Evolutionary conservation across 1,140 invertebrate species (phyloP), one percentile per base, ranked within the genome.

Genomic region (Zophobas atratus): DNA sequence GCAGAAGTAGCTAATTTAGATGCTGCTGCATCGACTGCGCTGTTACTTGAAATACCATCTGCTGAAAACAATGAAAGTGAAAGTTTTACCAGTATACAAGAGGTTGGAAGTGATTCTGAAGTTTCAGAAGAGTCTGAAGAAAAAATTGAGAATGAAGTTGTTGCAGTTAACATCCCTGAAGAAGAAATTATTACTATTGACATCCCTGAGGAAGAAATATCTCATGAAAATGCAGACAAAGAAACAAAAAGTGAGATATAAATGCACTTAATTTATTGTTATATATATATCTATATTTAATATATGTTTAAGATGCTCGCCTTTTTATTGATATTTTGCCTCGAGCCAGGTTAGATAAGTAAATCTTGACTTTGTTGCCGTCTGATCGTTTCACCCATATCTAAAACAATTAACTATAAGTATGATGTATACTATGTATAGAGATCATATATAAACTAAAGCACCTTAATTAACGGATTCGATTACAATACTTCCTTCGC

Each of bases 371-470:
- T 89, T 97, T 96, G 72, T 88, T 90, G 70, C 92, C 92, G 82
- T 97, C 94, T 20, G 92, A 90, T 87, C 96, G 96, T 83, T 97
- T 95, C 1, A 99, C 94, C 92, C 93, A 97, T 83, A 98, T 93
- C 96, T 97, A 87, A 32, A 91, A 91, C 81, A 79, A 84, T 60
- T 51, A 48, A 67, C 67, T 77, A 77, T 70, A 70, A 63, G 34
- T 80, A 8, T 48, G 75, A 55, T 20, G 41, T 75, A 32, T 43
- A 75, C 56, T 35, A 3, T 6, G 1, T 75, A 39, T 80, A 80
- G 67, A 55, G 53, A 75, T 75, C 32, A n/a, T 43, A 77, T 6
- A 8, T 20, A 20, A 20, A 20, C 20, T 20, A 20, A 20, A 20
- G 20, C 36, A 72, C 51, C 3, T 60, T 51, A 51, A 55, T n/a